Percentiles rank a stretch among this genome's conserved stretches.
phyloP scores from a whole-genome alignment of 2,888 invertebrate species.

The Sclerodermus sp. region DNA sequence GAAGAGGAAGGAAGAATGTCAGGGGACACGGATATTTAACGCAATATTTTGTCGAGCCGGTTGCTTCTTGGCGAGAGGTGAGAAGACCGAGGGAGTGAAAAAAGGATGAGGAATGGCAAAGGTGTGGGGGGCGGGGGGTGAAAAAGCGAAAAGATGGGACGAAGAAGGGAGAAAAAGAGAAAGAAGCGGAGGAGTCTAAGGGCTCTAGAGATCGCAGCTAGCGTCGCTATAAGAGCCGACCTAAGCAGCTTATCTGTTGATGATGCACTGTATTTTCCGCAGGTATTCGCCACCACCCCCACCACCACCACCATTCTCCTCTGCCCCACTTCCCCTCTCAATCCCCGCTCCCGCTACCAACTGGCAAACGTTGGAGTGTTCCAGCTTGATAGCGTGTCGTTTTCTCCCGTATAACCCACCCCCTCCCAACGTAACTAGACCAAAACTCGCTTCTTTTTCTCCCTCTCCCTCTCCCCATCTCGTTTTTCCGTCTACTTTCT shows the following conservation, averaged over 20 bases:
- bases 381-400: conserved; percentile 48
- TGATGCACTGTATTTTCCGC: conserved; percentile 50
- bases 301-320: not conserved
- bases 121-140: conserved; percentile 4
- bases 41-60: not conserved
- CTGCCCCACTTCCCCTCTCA: too few relatives aligned
- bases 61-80: too few relatives aligned
- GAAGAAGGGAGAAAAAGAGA: conserved; percentile 4
- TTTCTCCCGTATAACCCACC: conserved; percentile 33
- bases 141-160: conserved; percentile 3
- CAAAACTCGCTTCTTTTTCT: conserved; percentile 6
- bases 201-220: conserved; percentile 24
- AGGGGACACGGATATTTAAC: conserved; percentile 11
- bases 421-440: conserved; percentile 16
- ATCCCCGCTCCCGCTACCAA: conserved; percentile 4
- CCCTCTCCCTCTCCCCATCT: conserved; percentile 9
- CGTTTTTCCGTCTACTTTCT: not conserved
- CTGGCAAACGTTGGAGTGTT: conserved; percentile 38
- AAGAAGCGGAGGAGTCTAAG: conserved; percentile 8
- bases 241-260: conserved; percentile 53
- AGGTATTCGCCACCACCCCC: conserved; percentile 29
- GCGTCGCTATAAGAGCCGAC: conserved; percentile 43
- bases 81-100: too few relatives aligned
- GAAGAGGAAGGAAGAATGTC: not conserved
- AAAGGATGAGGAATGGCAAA: too few relatives aligned